Percentiles rank a stretch among this genome's conserved stretches.
Conservation (phyloP, 2,113 vertebrate genomes). For the Phycodurus eques region DNA sequence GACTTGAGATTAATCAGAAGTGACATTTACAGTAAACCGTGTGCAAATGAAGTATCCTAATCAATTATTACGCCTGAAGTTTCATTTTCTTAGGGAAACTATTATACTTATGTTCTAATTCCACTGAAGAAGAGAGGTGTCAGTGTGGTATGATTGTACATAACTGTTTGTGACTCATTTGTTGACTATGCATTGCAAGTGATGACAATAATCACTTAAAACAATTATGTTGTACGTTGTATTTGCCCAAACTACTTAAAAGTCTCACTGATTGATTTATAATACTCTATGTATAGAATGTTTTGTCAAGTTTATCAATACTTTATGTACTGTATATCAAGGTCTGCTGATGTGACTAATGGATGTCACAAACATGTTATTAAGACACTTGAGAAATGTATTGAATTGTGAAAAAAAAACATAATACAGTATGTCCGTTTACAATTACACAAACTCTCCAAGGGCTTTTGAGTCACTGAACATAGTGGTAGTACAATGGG, state of each 20-base stretch:
- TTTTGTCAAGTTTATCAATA: background rate
- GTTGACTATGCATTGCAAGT: conserved; percentile 1
- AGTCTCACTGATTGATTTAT: background rate
- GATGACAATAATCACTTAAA: background rate
- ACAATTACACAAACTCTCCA: background rate
- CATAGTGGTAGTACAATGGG: background rate
- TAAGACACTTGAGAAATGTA: too few species aligned
- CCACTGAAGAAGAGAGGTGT: conserved; percentile 22
- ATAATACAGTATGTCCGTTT: background rate
- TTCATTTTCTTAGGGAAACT: conserved; percentile 21
- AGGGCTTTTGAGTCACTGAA: background rate
- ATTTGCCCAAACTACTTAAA: background rate
- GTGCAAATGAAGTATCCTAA: conserved; percentile 29
- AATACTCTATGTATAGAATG: background rate
- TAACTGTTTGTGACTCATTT: conserved; percentile 33
- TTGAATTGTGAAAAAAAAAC: background rate
- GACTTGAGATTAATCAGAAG: conserved; percentile 45
- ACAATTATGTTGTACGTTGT: background rate
- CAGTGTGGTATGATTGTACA: conserved; percentile 23
- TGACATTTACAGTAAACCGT: conserved; percentile 50
- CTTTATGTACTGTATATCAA: background rate
- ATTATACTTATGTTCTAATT: conserved; percentile 11
- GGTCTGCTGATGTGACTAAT: background rate
- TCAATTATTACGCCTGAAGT: conserved; percentile 47
- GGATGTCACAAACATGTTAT: background rate